Base-by-base conservation (phyloP, 1,140 invertebrate genomes). In the Calephelis nemesis region DNA sequence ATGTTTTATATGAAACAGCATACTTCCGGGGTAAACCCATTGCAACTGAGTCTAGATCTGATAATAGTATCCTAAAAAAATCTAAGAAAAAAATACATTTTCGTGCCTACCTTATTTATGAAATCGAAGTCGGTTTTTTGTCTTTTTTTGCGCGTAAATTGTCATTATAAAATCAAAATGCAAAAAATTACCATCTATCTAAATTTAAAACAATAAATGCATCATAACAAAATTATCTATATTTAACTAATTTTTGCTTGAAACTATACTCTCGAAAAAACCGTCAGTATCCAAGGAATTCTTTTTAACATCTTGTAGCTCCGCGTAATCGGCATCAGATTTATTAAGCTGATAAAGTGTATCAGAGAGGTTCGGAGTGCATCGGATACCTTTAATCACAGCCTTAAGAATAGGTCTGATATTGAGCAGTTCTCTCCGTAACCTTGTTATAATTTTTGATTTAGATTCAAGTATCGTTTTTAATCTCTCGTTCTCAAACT, bases 401-500 rank as follows among this genome's bases (percentile, higher is more conserved):
- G 72, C 49, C 49, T 78, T 80, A 10, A 76, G 63, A 65, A 78
- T 63, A 52, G 71, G 69, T 62, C 67, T 78, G 63, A 74, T 73
- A 62, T 48, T 71, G 5, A 72, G 9, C 48, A 80, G 50, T 76
- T 80, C 78, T 66, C 73, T 80, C 58, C 65, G 69, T 30, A 80
- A 68, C 65, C 75, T 80, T 48, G 40, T 64, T 45, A 80, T 69
- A 58, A 76, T 72, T 60, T 80, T 80, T 73, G 73, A 66, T 63
- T 77, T 80, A 19, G 71, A 78, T 39, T 80, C 74, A 49, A 80
- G 65, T 66, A 76, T 58, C 7, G 70, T 69, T 69, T 64, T 76
- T 19, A 80, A 69, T 70, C 77, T 80, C 67, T 80, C 78, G 68
- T 78, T 78, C 63, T 80, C 78, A 52, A 80, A 73, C 67, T 78